Percentiles rank a stretch among this genome's conserved stretches.
These are phyloP conservation scores for Bradypodion ventrale DNA, from an alignment of 2,797 vertebrate species.

Conservation along the genomic window DNA sequence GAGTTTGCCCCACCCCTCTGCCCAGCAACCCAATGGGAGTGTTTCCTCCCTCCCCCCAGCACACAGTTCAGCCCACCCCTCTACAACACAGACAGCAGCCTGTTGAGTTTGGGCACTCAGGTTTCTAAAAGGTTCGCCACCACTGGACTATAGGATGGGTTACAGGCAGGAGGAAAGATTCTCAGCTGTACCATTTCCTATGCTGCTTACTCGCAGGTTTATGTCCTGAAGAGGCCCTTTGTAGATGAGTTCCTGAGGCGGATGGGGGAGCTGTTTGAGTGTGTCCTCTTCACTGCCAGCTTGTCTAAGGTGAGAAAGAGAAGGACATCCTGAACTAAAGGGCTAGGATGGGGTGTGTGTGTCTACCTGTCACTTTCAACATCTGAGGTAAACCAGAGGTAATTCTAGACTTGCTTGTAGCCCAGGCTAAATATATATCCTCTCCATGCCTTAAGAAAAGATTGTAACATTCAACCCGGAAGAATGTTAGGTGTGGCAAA, in stretches of 20 bases:
- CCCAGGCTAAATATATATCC: neutral
- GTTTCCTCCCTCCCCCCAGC: too few species aligned
- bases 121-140: too few species aligned
- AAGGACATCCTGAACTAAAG: too few species aligned
- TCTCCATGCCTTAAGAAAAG: too few species aligned
- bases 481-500: neutral
- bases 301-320: slow-evolving; percentile 83
- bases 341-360: neutral
- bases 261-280: slow-evolving; percentile 91
- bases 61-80: too few species aligned
- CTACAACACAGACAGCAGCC: too few species aligned
- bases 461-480: neutral
- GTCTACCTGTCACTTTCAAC: neutral
- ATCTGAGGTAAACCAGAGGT: neutral
- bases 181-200: neutral
- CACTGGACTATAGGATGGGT: neutral
- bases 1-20: too few species aligned
- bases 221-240: slow-evolving; percentile 90
- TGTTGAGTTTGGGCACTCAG: too few species aligned
- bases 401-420: neutral
- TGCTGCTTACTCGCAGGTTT: slow-evolving; percentile 77
- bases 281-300: slow-evolving; percentile 91
- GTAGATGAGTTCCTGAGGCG: slow-evolving; percentile 90
- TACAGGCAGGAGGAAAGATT: neutral
- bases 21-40: too few species aligned